These are phyloP conservation scores for Alosa sapidissima DNA, from an alignment of 2,797 vertebrate genomes.

Conservation along the genomic window DNA sequence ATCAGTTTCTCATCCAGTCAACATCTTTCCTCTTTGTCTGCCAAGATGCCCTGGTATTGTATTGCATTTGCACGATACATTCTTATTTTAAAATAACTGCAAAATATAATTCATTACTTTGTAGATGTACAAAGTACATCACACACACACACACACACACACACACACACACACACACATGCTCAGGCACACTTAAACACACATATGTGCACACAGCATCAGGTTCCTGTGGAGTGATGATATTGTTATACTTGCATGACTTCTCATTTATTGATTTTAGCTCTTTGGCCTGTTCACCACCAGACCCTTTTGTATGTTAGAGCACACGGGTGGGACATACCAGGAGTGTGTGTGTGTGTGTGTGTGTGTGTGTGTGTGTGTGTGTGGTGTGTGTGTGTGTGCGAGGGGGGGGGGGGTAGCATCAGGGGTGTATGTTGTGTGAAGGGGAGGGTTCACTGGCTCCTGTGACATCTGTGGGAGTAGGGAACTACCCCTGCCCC, in stretches of 20 bases:
- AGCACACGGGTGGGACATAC: background rate
- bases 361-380: constrained; percentile 59
- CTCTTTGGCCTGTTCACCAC: constrained; percentile 55
- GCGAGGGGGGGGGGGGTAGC: constrained; percentile 54
- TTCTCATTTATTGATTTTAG: constrained; percentile 77
- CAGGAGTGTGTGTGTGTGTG: constrained; percentile 57
- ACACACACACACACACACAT: constrained; percentile 43
- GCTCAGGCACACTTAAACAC: constrained; percentile 22
- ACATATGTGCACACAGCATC: constrained; percentile 37
- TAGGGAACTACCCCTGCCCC: constrained; percentile 32
- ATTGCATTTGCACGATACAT: background rate
- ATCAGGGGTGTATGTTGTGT: constrained; percentile 35
- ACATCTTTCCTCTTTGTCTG: background rate
- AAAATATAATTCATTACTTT: too few relatives aligned
- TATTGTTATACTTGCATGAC: constrained; percentile 77
- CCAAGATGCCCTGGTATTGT: background rate
- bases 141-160: constrained; percentile 22
- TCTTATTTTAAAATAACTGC: background rate
- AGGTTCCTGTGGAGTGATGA: constrained; percentile 68
- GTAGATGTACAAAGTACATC: background rate
- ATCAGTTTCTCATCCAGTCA: background rate
- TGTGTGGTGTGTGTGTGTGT: constrained; percentile 53
- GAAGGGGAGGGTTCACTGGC: constrained; percentile 49
- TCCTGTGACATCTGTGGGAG: constrained; percentile 63
- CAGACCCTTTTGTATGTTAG: constrained; percentile 24